Percentiles rank a stretch among this genome's conserved stretches.
These are phyloP conservation scores for Amniataba percoides DNA, from an alignment of 2,797 vertebrate genomes.

Conservation along the genomic window DNA sequence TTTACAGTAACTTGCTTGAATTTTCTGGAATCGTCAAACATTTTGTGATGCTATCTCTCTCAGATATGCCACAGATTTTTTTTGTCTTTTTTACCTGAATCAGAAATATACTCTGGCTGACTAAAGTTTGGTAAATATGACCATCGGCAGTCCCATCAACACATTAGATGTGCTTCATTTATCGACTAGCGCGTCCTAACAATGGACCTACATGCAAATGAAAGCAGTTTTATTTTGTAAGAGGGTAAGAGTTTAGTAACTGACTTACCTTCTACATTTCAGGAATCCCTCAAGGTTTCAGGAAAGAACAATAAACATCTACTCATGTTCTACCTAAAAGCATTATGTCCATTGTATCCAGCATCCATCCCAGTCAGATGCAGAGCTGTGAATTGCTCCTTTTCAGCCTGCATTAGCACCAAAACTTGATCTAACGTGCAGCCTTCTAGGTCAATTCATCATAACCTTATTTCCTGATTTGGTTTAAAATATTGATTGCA, in stretches of 20 bases:
- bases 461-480: constrained; percentile 24
- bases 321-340: constrained; percentile 70
- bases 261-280: constrained; percentile 71
- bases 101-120: constrained; percentile 73
- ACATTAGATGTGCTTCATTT: constrained; percentile 61
- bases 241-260: constrained; percentile 67
- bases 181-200: constrained; percentile 36
- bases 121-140: constrained; percentile 84
- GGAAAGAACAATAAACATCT: constrained; percentile 64
- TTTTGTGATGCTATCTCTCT: constrained; percentile 68
- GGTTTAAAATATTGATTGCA: background rate
- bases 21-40: constrained; percentile 66
- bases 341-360: constrained; percentile 71
- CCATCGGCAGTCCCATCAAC: constrained; percentile 76
- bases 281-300: constrained; percentile 69
- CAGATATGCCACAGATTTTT: constrained; percentile 58
- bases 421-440: constrained; percentile 66
- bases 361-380: constrained; percentile 74
- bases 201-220: constrained; percentile 36
- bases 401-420: constrained; percentile 74
- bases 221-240: constrained; percentile 48
- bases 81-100: constrained; percentile 53
- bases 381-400: constrained; percentile 78
- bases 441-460: constrained; percentile 73
- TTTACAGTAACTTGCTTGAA: constrained; percentile 62